phyloP scores from a whole-genome alignment of 2,888 invertebrate genomes.

The Eumacrocentrus americanus region DNA sequence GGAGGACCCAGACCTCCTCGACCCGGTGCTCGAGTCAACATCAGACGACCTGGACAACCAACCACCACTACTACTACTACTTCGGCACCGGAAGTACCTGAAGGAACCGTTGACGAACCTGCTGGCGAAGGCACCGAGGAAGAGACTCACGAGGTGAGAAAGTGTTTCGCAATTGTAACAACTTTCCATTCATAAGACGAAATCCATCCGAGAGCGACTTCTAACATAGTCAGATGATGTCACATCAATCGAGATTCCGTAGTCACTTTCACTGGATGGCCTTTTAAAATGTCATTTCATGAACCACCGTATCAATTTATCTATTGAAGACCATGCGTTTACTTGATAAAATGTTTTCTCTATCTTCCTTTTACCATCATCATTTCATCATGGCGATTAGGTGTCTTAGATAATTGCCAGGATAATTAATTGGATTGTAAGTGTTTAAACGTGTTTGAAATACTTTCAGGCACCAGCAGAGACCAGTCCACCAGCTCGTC shows the following conservation, averaged over 20 bases:
- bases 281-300: constrained; percentile 56
- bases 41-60: constrained; percentile 65
- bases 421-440: background rate
- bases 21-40: constrained; percentile 71
- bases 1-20: constrained; percentile 64
- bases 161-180: too few species aligned
- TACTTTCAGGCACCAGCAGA: constrained; percentile 53
- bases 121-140: constrained; percentile 58
- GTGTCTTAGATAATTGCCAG: background rate
- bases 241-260: constrained; percentile 34
- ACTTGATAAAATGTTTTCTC: constrained; percentile 3
- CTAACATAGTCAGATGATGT: constrained; percentile 42
- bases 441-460: background rate
- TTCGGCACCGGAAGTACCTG: constrained; percentile 52
- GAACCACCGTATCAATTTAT: constrained; percentile 27
- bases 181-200: constrained; percentile 23
- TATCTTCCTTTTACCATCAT: constrained; percentile 31
- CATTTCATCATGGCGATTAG: too few species aligned
- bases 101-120: constrained; percentile 52
- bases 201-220: constrained; percentile 35
- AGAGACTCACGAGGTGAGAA: constrained; percentile 56
- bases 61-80: constrained; percentile 61
- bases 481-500: constrained; percentile 46
- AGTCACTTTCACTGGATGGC: constrained; percentile 53
- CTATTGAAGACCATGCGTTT: constrained; percentile 19